These are phyloP conservation scores for Scaptomyza caliginosa DNA, from an alignment of 2,888 invertebrate genomes.

Conservation along the genomic window DNA sequence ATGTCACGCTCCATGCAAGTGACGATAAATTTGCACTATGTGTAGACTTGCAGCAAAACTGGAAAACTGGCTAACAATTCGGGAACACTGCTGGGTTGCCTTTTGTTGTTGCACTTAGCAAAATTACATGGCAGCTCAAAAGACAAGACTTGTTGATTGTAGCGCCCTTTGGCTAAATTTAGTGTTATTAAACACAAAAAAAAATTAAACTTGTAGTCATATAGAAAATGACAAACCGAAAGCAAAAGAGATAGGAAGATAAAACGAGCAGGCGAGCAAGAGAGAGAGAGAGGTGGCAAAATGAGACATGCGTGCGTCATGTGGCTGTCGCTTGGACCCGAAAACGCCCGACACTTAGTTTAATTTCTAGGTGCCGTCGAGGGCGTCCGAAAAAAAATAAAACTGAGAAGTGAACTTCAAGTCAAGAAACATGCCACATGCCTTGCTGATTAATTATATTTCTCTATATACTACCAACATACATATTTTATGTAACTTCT, in stretches of 20 bases:
- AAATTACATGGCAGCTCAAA: conserved; percentile 67
- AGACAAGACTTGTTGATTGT: conserved; percentile 70
- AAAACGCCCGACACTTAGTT: conserved; percentile 67
- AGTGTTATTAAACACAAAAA: conserved; percentile 58
- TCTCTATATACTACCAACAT: conserved; percentile 19
- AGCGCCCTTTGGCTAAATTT: conserved; percentile 71
- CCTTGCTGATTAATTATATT: conserved; percentile 75
- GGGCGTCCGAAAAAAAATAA: conserved; percentile 38
- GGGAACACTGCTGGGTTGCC: conserved; percentile 10
- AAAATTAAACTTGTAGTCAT: conserved; percentile 71
- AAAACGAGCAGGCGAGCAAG: too few relatives aligned
- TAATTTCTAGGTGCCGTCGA: conserved; percentile 73
- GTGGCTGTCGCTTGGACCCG: conserved; percentile 50
- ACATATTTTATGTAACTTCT: conserved; percentile 14
- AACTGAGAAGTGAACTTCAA: conserved; percentile 16
- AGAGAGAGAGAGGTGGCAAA: conserved; percentile 1
- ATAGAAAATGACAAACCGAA: conserved; percentile 20
- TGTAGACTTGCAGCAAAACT: conserved; percentile 11
- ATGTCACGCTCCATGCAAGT: conserved; percentile 80
- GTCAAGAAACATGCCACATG: conserved; percentile 67
- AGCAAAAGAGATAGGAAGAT: too few relatives aligned
- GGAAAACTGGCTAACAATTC: conserved; percentile 2
- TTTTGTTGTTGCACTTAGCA: conserved; percentile 62
- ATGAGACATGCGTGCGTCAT: conserved; percentile 75
- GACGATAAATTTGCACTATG: conserved; percentile 77